Evolutionary conservation across 2,888 invertebrate species (phyloP).

Genomic region (Megaustenia siamemsis): DNA sequence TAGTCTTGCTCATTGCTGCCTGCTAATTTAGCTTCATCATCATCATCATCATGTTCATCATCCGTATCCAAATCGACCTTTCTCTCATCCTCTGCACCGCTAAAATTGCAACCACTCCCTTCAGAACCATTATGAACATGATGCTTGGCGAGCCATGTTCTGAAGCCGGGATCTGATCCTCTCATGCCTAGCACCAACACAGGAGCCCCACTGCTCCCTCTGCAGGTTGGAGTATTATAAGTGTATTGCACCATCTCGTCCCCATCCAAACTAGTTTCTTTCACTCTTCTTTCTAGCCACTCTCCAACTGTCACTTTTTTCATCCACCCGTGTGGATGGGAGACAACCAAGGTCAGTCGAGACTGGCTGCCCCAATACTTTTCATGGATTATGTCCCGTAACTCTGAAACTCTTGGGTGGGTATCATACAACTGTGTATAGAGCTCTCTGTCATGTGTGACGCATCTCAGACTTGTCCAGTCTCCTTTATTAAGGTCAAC

Average conservation of each 20-base stretch:
- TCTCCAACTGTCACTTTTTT: conserved; percentile 28
- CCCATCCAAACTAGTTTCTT: neutral
- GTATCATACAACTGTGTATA: neutral
- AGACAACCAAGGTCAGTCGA: conserved; percentile 3
- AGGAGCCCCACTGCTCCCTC: conserved; percentile 29
- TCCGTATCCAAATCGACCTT: neutral
- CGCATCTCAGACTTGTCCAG: neutral
- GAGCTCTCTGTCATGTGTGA: conserved; percentile 36
- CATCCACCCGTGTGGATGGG: conserved; percentile 32
- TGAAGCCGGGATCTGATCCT: neutral
- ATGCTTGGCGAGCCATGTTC: neutral
- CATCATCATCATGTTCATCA: neutral
- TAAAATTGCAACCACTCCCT: neutral
- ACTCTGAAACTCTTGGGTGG: neutral
- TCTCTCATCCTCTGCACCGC: conserved; percentile 4
- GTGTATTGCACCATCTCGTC: neutral
- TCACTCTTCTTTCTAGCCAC: neutral
- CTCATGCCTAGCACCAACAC: conserved; percentile 27
- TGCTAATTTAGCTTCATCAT: neutral
- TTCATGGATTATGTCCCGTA: neutral
- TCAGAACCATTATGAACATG: neutral
- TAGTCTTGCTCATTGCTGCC: too few relatives aligned
- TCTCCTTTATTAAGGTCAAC: neutral
- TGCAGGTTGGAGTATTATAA: conserved; percentile 12
- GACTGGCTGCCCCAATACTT: conserved; percentile 21